phyloP scores from a whole-genome alignment of 2,113 vertebrate genomes.

The Anguilla rostrata region DNA sequence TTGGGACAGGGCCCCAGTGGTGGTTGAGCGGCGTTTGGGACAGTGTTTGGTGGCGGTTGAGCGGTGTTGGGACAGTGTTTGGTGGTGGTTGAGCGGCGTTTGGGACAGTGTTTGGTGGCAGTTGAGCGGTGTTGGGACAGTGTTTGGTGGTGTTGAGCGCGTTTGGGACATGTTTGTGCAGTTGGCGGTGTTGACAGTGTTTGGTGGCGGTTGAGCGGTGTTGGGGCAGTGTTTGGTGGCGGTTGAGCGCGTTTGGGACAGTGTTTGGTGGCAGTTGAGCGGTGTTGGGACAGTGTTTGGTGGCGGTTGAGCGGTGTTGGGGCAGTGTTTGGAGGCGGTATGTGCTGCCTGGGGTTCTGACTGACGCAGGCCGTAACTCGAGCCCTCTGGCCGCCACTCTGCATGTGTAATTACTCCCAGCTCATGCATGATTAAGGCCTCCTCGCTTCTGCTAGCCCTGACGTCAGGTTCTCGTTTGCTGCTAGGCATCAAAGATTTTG shows the following conservation, averaged over 20 bases:
- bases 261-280: not conserved
- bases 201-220: too few relatives aligned
- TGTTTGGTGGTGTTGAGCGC: too few relatives aligned
- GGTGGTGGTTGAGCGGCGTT: too few relatives aligned
- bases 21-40: too few relatives aligned
- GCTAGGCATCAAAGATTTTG: not conserved
- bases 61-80: too few relatives aligned
- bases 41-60: too few relatives aligned
- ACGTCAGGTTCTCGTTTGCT: not conserved
- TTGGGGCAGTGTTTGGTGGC: too few relatives aligned
- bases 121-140: not conserved
- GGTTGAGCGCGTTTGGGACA: not conserved
- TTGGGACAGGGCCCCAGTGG: too few relatives aligned
- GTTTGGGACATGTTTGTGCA: too few relatives aligned
- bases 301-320: not conserved
- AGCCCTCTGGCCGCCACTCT: slow-evolving; percentile 38
- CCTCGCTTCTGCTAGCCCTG: not conserved
- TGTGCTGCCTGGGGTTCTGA: slow-evolving; percentile 36
- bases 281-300: too few relatives aligned
- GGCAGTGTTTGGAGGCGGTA: not conserved
- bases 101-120: too few relatives aligned
- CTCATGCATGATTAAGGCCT: slow-evolving; percentile 58
- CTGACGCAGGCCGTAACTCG: slow-evolving; percentile 60
- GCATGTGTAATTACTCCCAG: slow-evolving; percentile 58
- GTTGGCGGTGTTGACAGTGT: not conserved